phyloP scores from a whole-genome alignment of 2,113 vertebrate species.

The Mola mola region DNA sequence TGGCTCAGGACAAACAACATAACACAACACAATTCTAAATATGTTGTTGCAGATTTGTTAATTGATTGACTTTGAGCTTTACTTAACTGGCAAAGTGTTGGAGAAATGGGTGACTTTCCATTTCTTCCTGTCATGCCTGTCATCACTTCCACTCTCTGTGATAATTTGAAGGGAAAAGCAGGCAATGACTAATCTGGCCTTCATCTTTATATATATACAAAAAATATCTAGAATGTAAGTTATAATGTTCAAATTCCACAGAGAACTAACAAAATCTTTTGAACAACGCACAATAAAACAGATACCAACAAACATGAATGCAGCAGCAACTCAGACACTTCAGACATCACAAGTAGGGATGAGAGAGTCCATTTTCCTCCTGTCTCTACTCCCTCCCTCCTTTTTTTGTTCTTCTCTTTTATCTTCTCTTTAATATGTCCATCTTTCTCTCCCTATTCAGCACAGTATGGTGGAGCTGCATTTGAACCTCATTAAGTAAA shows the following conservation, averaged over 20 bases:
- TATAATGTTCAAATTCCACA: constrained; percentile 17
- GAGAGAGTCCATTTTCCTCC: constrained; percentile 7
- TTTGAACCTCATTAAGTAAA: constrained; percentile 87
- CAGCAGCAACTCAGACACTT: constrained; percentile 32
- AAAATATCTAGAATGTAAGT: too few species aligned
- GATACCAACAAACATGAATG: constrained; percentile 32
- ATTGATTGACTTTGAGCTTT: too few species aligned
- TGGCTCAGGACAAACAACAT: too few species aligned
- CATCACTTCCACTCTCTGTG: too few species aligned
- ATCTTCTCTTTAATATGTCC: constrained; percentile 48
- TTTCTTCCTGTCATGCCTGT: too few species aligned
- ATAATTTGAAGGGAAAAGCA: too few species aligned
- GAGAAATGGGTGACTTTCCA: too few species aligned
- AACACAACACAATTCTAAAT: too few species aligned
- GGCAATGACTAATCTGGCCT: too few species aligned
- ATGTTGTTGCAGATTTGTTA: too few species aligned
- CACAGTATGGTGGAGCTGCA: constrained; percentile 72
- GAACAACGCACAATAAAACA: constrained; percentile 19
- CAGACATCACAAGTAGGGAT: constrained; percentile 41
- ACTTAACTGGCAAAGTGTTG: too few species aligned
- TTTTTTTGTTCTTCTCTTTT: constrained; percentile 31
- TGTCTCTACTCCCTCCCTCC: constrained; percentile 1
- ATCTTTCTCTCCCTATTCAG: constrained; percentile 55
- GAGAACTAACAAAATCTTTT: constrained; percentile 12
- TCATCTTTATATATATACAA: too few species aligned